phyloP scores from a whole-genome alignment of 1,140 invertebrate species.

The Heliconius hewitsoni region DNA sequence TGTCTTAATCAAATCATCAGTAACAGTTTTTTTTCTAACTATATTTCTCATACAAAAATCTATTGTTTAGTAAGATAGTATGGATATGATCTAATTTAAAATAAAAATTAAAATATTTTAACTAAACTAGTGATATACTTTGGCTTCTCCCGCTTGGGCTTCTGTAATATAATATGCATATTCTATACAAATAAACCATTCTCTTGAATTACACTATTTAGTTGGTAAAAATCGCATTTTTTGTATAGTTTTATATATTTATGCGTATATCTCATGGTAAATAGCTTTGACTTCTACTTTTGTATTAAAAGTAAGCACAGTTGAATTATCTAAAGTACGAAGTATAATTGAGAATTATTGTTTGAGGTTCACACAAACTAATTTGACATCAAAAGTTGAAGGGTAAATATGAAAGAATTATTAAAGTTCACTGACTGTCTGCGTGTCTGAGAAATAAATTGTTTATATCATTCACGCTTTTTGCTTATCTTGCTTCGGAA shows the following conservation, averaged over 20 bases:
- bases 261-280: too few relatives aligned
- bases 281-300: too few relatives aligned
- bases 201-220: too few relatives aligned
- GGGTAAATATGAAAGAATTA: neutral
- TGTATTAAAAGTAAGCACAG: too few relatives aligned
- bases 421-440: constrained; percentile 1
- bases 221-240: too few relatives aligned
- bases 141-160: too few relatives aligned
- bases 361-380: neutral
- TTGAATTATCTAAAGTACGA: neutral
- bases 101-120: too few relatives aligned
- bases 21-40: neutral
- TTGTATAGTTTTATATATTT: too few relatives aligned
- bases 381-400: neutral
- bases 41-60: neutral
- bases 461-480: neutral
- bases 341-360: neutral
- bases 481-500: neutral
- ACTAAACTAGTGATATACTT: too few relatives aligned
- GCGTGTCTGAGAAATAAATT: neutral
- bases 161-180: too few relatives aligned
- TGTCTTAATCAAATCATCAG: neutral
- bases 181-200: too few relatives aligned
- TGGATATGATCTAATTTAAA: too few relatives aligned
- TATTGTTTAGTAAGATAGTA: neutral